A percentile compares a stretch with the other conserved stretches of the same genome.
phyloP scores from a whole-genome alignment of 2,797 vertebrate genomes.

The Vultur gryphus region DNA sequence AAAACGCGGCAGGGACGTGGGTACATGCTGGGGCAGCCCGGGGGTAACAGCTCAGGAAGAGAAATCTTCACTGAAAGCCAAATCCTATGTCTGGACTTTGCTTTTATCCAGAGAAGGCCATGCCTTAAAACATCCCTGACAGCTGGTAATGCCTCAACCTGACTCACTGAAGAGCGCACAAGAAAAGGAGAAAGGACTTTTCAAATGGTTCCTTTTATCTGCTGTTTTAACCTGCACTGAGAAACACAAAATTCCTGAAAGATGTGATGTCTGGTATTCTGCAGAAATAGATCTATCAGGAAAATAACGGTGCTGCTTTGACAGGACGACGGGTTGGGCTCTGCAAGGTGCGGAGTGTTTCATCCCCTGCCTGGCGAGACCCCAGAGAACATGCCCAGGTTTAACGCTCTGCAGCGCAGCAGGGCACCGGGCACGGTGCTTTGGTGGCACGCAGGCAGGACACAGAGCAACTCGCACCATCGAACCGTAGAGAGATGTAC shows the following conservation, averaged over 20 bases:
- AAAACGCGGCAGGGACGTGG: fast-evolving
- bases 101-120: neutral
- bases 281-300: neutral
- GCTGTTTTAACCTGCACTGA: neutral
- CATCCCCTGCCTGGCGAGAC: fast-evolving
- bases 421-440: fast-evolving
- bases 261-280: neutral
- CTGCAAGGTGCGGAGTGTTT: fast-evolving
- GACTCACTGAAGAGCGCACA: neutral
- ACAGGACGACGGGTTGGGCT: neutral
- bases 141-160: neutral
- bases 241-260: neutral
- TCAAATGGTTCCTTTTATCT: slow-evolving; percentile 13
- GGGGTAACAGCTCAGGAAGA: neutral
- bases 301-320: neutral
- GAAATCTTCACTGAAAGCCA: neutral
- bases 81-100: neutral
- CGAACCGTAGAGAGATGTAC: fast-evolving
- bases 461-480: fast-evolving
- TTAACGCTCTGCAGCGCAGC: fast-evolving
- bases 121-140: slow-evolving; percentile 17
- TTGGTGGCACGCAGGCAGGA: neutral
- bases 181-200: slow-evolving; percentile 5
- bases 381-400: fast-evolving
- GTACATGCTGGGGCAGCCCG: neutral